Percentiles rank a stretch among this genome's conserved stretches.
phyloP scores from a whole-genome alignment of 2,888 invertebrate species.

The Cordylochernes scorpioides region DNA sequence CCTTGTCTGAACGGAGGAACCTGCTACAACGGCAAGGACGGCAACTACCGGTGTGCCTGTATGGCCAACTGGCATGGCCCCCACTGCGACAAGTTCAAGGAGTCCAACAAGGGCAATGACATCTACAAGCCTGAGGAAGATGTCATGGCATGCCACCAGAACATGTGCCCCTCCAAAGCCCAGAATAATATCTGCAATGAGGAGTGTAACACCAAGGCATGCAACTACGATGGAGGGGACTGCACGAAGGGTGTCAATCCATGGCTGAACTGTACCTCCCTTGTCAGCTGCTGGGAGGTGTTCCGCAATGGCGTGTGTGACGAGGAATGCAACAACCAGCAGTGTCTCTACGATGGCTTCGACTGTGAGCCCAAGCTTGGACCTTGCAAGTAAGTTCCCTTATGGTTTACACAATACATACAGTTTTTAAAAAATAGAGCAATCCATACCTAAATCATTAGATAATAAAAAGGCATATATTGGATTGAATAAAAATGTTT shows the following conservation, averaged over 20 bases:
- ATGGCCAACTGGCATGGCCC: constrained; percentile 49
- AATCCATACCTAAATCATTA: no score
- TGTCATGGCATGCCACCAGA: constrained; percentile 41
- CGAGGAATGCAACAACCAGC: constrained; percentile 73
- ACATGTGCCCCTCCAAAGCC: constrained; percentile 52
- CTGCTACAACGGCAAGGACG: constrained; percentile 40
- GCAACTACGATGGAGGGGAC: constrained; percentile 78
- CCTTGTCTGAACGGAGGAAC: constrained; percentile 79
- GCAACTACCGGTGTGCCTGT: constrained; percentile 49
- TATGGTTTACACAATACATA: no score
- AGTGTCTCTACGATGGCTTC: constrained; percentile 80
- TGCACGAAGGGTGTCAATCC: constrained; percentile 61
- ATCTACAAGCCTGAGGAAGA: constrained; percentile 30
- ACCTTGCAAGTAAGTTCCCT: constrained; percentile 20
- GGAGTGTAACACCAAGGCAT: constrained; percentile 72
- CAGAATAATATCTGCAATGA: constrained; percentile 58
- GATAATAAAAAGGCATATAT: no score
- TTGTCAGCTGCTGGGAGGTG: constrained; percentile 60
- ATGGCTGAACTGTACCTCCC: constrained; percentile 70
- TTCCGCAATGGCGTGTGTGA: constrained; percentile 74
- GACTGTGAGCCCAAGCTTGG: constrained; percentile 44
- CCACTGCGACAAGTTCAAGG: constrained; percentile 51
- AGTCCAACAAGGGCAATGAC: constrained; percentile 19
- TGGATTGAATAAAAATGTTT: no score
- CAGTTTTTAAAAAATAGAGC: no score